Conservation (phyloP, 2,888 invertebrate genomes). For the Heteropelma amictum region DNA sequence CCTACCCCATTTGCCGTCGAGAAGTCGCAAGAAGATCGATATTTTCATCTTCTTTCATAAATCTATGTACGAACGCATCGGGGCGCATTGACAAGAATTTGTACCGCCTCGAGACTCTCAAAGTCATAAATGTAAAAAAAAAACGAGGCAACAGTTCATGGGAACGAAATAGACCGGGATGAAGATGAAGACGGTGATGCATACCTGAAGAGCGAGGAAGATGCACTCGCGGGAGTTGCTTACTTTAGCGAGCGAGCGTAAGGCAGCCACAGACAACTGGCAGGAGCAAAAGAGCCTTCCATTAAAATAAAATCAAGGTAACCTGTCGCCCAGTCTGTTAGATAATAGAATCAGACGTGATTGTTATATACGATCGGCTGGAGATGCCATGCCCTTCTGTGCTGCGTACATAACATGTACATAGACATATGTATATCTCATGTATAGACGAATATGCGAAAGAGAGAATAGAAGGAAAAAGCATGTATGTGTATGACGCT, state of each 20-base stretch:
- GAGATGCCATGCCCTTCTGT: constrained; percentile 56
- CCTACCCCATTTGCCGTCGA: no score
- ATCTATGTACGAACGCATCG: neutral
- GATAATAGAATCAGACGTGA: constrained; percentile 67
- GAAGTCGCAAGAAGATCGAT: no score
- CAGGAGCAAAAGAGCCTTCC: constrained; percentile 26
- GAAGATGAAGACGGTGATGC: neutral
- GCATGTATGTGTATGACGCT: neutral
- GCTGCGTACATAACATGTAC: neutral
- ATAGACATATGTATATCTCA: neutral
- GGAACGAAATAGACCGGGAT: constrained; percentile 7
- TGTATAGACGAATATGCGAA: neutral
- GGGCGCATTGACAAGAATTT: constrained; percentile 29
- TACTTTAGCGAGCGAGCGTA: constrained; percentile 25
- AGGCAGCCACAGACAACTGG: constrained; percentile 16
- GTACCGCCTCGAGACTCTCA: constrained; percentile 8
- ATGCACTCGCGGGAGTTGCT: neutral
- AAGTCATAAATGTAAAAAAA: neutral
- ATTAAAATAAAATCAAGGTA: constrained; percentile 65
- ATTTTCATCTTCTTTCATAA: neutral
- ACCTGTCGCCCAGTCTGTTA: constrained; percentile 66
- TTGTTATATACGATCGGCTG: constrained; percentile 64
- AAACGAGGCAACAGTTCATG: neutral
- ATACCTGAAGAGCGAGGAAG: neutral
- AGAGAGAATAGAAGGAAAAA: neutral